Evolutionary conservation across 2,113 vertebrate genomes (phyloP).

Genomic region (Lasiurus borealis): DNA sequence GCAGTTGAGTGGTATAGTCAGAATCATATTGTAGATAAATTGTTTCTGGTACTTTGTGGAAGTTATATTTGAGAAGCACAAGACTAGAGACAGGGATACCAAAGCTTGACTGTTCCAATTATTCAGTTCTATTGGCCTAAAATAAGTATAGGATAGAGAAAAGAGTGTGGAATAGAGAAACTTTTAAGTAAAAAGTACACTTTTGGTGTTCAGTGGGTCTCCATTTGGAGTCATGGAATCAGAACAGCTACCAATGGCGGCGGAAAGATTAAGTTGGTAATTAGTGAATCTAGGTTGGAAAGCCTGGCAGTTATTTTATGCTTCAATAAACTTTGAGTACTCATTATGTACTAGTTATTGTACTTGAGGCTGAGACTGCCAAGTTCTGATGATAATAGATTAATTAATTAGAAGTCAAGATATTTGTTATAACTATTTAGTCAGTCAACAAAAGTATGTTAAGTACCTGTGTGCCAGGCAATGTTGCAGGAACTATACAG

Average conservation of each 20-base stretch:
- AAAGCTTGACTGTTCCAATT: not conserved
- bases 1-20: not conserved
- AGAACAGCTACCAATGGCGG: not conserved
- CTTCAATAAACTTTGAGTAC: not conserved
- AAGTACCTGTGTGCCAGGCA: not conserved
- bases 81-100: not conserved
- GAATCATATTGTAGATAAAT: not conserved
- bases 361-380: not conserved
- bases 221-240: not conserved
- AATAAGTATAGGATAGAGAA: not conserved
- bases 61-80: constrained; percentile 1
- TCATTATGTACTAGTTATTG: not conserved
- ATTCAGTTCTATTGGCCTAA: not conserved
- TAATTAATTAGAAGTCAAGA: not conserved
- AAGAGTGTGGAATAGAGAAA: not conserved
- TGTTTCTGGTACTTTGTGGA: not conserved
- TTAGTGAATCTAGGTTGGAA: constrained; percentile 21
- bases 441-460: not conserved
- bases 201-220: not conserved
- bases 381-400: not conserved
- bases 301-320: not conserved
- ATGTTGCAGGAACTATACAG: not conserved
- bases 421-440: not conserved
- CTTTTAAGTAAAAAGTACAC: not conserved
- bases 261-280: not conserved